Base-by-base conservation (phyloP, 1,140 invertebrate genomes). In the Ceratosolen fusciceps region DNA sequence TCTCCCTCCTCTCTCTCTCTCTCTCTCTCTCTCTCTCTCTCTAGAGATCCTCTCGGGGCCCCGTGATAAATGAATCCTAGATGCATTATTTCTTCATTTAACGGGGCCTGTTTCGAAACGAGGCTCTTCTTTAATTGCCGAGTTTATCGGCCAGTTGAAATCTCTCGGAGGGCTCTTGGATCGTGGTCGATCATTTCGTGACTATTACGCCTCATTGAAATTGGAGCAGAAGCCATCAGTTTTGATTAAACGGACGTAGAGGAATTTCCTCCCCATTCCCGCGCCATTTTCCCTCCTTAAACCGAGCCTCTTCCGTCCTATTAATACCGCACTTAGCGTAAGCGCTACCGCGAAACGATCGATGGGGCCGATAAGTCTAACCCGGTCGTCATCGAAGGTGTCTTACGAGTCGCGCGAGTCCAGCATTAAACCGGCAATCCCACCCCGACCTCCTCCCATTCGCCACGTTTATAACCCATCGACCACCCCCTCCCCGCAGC, bases 61-160 rank as follows among this genome's bases (percentile, higher is more conserved):
- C 60, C 9, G 12, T 58, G 56, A 29, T 29, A 16, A 34, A 62
- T 62, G 60, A 62, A 37, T 52, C 29, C 60, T 58, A 1, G 60
- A 62, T 21, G n/a, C n/a, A 62, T 62, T 37, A 62, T 34, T 62
- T 62, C 60, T 34, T 34, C 34, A 62, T 34, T 14, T 62, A 34
- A 34, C 21, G 0, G 60, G 29, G 31, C 26, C 31, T 21, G 21
- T 34, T 1, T 34, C 29, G 34, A 62, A 62, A 37, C 9, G 29
- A 31, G 34, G 34, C 14, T 34, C 29, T 29, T 60, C 34, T 62
- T 62, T 62, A 62, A 62, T 62, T 62, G 60, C 1, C 31, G 14
- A 7, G n/a, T 3, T 4, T 34, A 62, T 62, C 60, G 5, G 60
- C 60, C 10, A 34, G 29, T 21, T 19, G 60, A 37, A 29, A 62